Base-by-base conservation (phyloP, 2,888 invertebrate genomes). In the Dexiosoma caninum region DNA sequence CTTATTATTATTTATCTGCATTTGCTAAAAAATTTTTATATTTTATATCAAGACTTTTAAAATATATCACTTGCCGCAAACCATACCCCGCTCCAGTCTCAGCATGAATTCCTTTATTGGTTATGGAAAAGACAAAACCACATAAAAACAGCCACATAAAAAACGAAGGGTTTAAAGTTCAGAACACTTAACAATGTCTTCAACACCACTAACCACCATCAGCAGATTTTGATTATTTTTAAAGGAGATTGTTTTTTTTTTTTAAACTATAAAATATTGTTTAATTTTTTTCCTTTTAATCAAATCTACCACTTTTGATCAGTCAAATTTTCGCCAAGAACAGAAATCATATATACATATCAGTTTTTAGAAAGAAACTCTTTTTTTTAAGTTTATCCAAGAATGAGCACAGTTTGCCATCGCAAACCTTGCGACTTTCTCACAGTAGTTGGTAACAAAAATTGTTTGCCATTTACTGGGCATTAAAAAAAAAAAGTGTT, bases 111-210 rank as follows among this genome's bases (percentile, higher is more conserved):
- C 32, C 42, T 16, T 37, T 76, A 44, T 46, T 62, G 37, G 7
- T 30, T n/a, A 16, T 21, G 42, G 35, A 46, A 55, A 67, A 57
- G 42, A 32, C 10, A 57, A 66, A 14, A 32, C 9, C 64, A 59
- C 30, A 46, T 37, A 6, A 62, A 55, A 42, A 67, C 23, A 37
- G 14, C 14, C 27, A 57, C 14, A 62, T 32, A 53, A 59, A 23
- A 27, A 42, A 21, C 32, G n/a, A n/a, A n/a, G 37, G 79, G 84
- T 84, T 84, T 83, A 84, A 84, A 84, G 84, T 82, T 84, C 78
- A 83, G 78, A 83, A 79, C 84, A 83, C 84, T 84, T 84, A 84
- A 84, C 84, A 84, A 84, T 84, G 81, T 83, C 84, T 84, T 83
- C 82, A 82, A 83, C 84, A 83, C 84, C 82, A 82, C 76, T 42